Percentiles rank a stretch among this genome's conserved stretches.
Evolutionary conservation across 2,888 invertebrate species (phyloP).

Genomic region (Mythimna impura): DNA sequence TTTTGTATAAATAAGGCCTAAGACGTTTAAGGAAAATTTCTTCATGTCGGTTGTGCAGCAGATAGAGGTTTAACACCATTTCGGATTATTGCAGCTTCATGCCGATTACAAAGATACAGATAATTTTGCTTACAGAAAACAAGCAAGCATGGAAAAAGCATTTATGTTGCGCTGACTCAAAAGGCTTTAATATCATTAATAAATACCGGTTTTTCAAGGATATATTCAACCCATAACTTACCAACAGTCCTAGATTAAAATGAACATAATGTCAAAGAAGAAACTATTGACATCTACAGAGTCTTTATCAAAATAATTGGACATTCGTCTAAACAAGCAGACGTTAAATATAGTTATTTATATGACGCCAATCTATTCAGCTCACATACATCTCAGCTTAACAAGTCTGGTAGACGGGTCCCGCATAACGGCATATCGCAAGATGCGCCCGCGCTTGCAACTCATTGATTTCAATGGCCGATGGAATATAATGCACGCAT

Average conservation of each 20-base stretch:
- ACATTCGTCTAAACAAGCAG: conserved; percentile 23
- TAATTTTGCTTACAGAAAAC: too few species aligned
- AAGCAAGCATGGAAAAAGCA: too few species aligned
- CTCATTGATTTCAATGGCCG: conserved; percentile 73
- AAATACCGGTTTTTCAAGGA: neutral
- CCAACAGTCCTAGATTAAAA: conserved; percentile 9
- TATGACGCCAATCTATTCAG: conserved; percentile 51
- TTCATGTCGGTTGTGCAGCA: conserved; percentile 6
- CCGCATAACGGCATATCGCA: conserved; percentile 64
- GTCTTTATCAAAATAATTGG: conserved; percentile 47
- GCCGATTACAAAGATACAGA: neutral
- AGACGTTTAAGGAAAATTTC: conserved; percentile 1
- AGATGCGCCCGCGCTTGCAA: conserved; percentile 59
- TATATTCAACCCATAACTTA: neutral
- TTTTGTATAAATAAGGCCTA: too few species aligned
- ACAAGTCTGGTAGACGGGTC: conserved; percentile 47
- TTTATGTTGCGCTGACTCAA: too few species aligned
- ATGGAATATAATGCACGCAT: conserved; percentile 64
- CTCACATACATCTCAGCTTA: conserved; percentile 47
- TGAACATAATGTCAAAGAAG: conserved; percentile 14
- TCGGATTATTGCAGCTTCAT: neutral
- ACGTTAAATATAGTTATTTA: conserved; percentile 55
- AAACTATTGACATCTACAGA: conserved; percentile 12
- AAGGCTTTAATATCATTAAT: neutral
- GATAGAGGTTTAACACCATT: neutral